Evolutionary conservation across 2,113 vertebrate genomes (phyloP), one percentile per base, ranked within the genome.

Genomic region (Nesogale talazaci): DNA sequence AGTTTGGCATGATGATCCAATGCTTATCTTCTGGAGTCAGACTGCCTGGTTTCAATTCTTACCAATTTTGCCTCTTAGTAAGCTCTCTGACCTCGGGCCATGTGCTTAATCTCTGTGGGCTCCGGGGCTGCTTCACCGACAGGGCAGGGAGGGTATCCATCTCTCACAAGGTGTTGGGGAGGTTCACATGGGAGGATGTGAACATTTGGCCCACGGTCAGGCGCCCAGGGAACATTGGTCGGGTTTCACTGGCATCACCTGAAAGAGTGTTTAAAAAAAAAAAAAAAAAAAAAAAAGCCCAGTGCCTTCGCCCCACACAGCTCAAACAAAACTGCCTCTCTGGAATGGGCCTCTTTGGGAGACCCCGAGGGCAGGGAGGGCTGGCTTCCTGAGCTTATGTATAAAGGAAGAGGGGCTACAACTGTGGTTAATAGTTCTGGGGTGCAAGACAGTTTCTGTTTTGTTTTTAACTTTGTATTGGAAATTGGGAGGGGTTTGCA

Each of bases 291-390:
- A 46, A 46, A 46, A 46, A 46, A 46, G 42, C 9, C 19, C 15
- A 31, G 82, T 56, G n/a, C 42, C 34, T n/a, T 14, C 70, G 42
- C 5, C 36, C 78, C 67, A 46, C n/a, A 15, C 10, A 34, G 40
- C 74, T 5, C 38, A 63, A 79, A 69, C 29, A 34, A 81, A 95
- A 81, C 42, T 42, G 42, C 6, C 52, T 40, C 65, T 92, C 56
- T 52, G 70, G 25, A 38, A 59, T 19, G 40, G 59, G 38, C 22
- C 78, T 29, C 56, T 67, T 56, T 42, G 1, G 52, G 25, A 57
- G 29, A 86, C 20, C 59, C 31, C 14, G 15, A 52, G 52, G 40
- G 52, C 70, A 20, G 31, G 0, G 29, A 72, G 90, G 12, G 22
- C 63, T 38, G 42, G 83, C 46, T 52, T 11, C 46, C 46, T 42